Evolutionary conservation across 2,888 invertebrate species (phyloP), one percentile per base, ranked within the genome.

Genomic region (Lasius platythorax): DNA sequence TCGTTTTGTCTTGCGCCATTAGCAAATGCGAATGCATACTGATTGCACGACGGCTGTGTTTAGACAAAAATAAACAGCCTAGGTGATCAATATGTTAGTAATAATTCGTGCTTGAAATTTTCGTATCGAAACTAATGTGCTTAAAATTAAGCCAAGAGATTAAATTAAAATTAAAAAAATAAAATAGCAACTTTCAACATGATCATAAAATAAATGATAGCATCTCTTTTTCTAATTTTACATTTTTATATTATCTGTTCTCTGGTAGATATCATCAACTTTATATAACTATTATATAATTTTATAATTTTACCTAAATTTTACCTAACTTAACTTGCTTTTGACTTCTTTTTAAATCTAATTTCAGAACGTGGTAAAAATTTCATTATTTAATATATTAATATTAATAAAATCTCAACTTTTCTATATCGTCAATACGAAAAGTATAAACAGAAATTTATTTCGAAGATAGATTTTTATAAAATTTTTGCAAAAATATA

Each of bases 1-100:
- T 81, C 61, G 79, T 61, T 81, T 81, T 73, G 61, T 81, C 73
- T 61, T 81, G 37, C 46, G 46, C 73, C 79, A 79, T 79, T 78
- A 82, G 56, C 12, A 78, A 78, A 82, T 78, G 33, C 63, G 53
- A 28, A 30, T 50, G 64, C 30, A 30, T 78, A 30, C 30, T 37
- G 46, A 46, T 37, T 61, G 63, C 6, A 63, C 53, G 12, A 40
- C 23, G 64, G 28, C 53, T 63, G 79, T 23, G 28, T 33, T n/a
- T 40, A 6, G 33, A 33, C 6, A 28, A 56, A 33, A 56, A 68
- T 78, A 70, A 70, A 78, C 6, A 11, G 4, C 37, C 53, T 66
- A 50, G 5, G 11, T 37, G 8, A 58, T 33, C 30, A 30, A 78
- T 43, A n/a, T n/a, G 30, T 61, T 43, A 18, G 6, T 23, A 46